Base-by-base conservation (phyloP, 2,888 invertebrate genomes). In the Dynastes tityus region DNA sequence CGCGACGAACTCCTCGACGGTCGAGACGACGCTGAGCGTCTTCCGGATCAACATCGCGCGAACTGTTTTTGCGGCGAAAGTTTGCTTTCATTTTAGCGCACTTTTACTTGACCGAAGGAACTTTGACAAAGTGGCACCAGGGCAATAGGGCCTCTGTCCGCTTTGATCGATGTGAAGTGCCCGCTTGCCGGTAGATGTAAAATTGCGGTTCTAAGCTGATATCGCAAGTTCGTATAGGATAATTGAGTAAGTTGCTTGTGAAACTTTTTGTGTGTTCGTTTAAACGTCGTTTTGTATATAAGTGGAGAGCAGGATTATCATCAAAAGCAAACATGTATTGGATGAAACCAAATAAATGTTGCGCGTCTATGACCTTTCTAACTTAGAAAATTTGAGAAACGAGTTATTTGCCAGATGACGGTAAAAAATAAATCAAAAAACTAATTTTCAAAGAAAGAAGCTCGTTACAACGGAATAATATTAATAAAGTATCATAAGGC, bases 1-100 rank as follows among this genome's bases (percentile, higher is more conserved):
- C 55, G 55, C 71, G 55, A 53, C 53, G 71, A 37, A 71, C 71
- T 53, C 55, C 37, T 53, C n/a, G 55, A 55, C 55, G 71, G 71
- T 71, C 9, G 55, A 55, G 53, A 71, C 71, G 71, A 71, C 71
- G 71, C 71, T 53, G n/a, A 71, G 71, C 71, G 71, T 71, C 71
- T 71, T 32, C 55, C 13, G 16, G 67, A 5, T 16, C 61, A 4
- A 71, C 13, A 68, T 49, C 22, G 68, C 71, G 71, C 71, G 71
- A 51, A 13, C 16, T 16, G 45, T 67, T 67, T 45, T 67, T 45
- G 9, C 67, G 67, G 67, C 29, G 13, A 67, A 67, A 67, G 67
- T 67, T 40, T 45, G 45, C 37, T 40, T n/a, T 64, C 29, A 29
- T 37, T n/a, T 45, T 45, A 37, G 16, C 45, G 49, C 68, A 22